Evolutionary conservation across 2,113 vertebrate genomes (phyloP), one percentile per base, ranked within the genome.

Genomic region (Misgurnus mizolepis): DNA sequence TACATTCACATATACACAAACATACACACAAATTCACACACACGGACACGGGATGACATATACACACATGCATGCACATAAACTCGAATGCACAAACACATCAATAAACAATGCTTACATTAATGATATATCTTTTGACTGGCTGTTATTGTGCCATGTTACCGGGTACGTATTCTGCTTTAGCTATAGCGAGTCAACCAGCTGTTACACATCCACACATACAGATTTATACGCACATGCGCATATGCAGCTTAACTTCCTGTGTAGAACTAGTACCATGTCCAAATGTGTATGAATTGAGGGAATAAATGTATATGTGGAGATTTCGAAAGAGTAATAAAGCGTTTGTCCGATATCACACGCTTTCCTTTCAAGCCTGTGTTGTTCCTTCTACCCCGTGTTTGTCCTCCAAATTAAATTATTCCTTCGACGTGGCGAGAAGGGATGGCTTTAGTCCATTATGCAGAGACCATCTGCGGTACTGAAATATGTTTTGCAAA

Each of bases 321-420:
- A 75, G 58, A 64, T 49, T 47, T 43, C 62, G 43, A 8, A 72
- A n/a, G 55, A 50, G 18, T 79, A 68, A 58, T 68, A 68, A 68
- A 49, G 56, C 15, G 41, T 79, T 70, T 49, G 18, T 58, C 67
- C 50, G 4, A 12, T 45, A 49, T 41, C 56, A 34, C 15, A 10
- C 17, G 39, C 11, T 60, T 10, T 79, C 53, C 40, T 47, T 62
- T 62, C 15, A 70, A 10, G 47, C 18, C 43, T 22, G 27, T 53
- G 60, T 80, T 69, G 43, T 72, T 49, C 47, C 67, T 43, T 40
- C 67, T 64, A 61, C 45, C 74, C 17, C n/a, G 43, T 62, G 47
- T 64, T 61, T 80, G 67, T 55, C 78, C 78, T 71, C 78, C 67
- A 80, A 62, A 80, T 64, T 72, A 68, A 80, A 71, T 71, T 80